Base-by-base conservation (phyloP, 2,113 vertebrate species). In the Centropus unirufus region DNA sequence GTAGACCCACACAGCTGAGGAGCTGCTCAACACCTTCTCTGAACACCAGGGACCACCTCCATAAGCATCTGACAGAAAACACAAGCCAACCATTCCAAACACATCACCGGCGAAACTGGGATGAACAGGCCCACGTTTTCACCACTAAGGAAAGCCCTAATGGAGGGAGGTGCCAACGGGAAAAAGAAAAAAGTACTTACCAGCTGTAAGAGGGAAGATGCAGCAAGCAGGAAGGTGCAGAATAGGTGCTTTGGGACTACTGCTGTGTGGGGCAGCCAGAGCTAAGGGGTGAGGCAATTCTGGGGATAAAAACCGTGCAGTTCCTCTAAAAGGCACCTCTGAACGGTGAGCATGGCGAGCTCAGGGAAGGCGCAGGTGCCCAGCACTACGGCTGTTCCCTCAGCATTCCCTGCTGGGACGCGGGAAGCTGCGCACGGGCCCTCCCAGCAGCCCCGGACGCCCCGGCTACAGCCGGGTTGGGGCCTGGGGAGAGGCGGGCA, bases 11-110 rank as follows among this genome's bases (percentile, higher is more conserved):
- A 70, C 64, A 92, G 91, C 75, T 52, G 44, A 87, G 52, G 64
- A 83, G 85, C 92, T 81, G 94, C 32, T 90, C 64, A 83, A 78
- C 34, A 88, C 85, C 90, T 94, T 90, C 93, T 90, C 90, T 87
- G 85, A 90, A 94, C 72, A 95, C 82, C 83, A 80, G 40, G 18
- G 29, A 58, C 51, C 59, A 47, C 77, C 62, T 74, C 0, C 0
- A n/a, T 44, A 8, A 93, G 30, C 39, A 67, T 42, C 47, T 26
- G 26, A 68, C 74, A 86, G 73, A 77, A 89, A 89, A 6, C 24
- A 55, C 39, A 47, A 87, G 26, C 24, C 59, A 82, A 1, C 70
- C 63, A 47, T 22, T 80, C 67, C 80, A 88, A 94, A 83, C 59
- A 24, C 18, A 30, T 51, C 64, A 13, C 52, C 47, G 54, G 24